Evolutionary conservation across 1,140 invertebrate species (phyloP), one percentile per base, ranked within the genome.

Genomic region (Agrypnia vestita): DNA sequence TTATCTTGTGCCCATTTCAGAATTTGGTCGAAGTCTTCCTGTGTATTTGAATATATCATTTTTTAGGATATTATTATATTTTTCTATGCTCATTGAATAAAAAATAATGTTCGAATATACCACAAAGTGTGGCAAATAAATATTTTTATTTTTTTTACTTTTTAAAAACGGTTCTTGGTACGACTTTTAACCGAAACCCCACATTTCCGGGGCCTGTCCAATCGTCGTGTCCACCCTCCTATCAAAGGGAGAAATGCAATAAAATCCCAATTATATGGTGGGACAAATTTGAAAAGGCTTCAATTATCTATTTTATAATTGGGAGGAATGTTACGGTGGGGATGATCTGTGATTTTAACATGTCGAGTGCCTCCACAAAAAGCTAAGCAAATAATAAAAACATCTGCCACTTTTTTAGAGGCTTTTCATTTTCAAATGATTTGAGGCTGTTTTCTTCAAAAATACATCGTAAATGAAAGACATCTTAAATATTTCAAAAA

Each of bases 191-290:
- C 25, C 25, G 25, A 35, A 35, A 35, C 25, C 25, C 25, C 25
- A 35, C 25, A 35, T 35, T 35, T 35, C 25, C 25, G 25, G 25
- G 1, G 35, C 55, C 51, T 17, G 53, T 13, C 35, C 4, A 15
- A 19, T 13, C 51, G 53, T 13, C 19, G 35, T 15, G 21, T 25
- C 12, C 59, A 17, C 59, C 62, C 59, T 25, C 44, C 46, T 71
- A 53, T 82, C 74, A 82, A 82, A 82, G 78, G 67, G 61, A 61
- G 76, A 82, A 80, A 82, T 47, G 78, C 75, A 82, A 82, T 82
- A 82, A 80, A 82, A 76, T 82, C 78, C 74, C 78, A 80, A 82
- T 82, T 82, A 82, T 47, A 61, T 51, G 73, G 44, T 74, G 64
- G 59, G 12, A 59, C 71, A 53, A 82, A 78, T 80, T 72, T 77